phyloP scores from a whole-genome alignment of 2,797 vertebrate species.

The Pempheris klunzingeri region DNA sequence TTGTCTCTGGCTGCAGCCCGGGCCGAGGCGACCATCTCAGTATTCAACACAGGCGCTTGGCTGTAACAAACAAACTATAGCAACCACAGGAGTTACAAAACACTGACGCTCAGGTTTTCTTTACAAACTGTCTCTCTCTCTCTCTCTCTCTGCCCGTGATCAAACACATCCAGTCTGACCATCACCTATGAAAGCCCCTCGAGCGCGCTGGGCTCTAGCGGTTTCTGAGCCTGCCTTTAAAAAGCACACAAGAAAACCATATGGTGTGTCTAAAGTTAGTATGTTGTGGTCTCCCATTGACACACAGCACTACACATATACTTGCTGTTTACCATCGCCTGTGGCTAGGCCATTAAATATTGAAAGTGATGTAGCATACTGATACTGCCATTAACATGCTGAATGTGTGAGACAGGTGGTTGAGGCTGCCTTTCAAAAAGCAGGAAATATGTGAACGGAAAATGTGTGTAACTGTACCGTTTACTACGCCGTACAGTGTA shows the following conservation, averaged over 20 bases:
- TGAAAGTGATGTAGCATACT: slow-evolving; percentile 80
- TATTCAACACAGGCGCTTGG: slow-evolving; percentile 67
- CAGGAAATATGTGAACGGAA: slow-evolving; percentile 71
- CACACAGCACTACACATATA: slow-evolving; percentile 66
- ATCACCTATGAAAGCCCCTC: slow-evolving; percentile 61
- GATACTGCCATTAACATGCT: slow-evolving; percentile 78
- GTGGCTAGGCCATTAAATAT: slow-evolving; percentile 78
- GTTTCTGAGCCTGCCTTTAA: slow-evolving; percentile 73
- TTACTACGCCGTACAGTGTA: slow-evolving; percentile 71
- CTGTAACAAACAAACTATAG: slow-evolving; percentile 67
- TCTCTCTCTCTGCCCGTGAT: slow-evolving; percentile 15
- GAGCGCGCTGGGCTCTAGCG: slow-evolving; percentile 42
- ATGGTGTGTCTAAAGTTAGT: slow-evolving; percentile 82
- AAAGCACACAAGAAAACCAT: slow-evolving; percentile 83
- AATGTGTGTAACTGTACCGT: slow-evolving; percentile 68
- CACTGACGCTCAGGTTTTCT: slow-evolving; percentile 45
- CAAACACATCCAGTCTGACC: slow-evolving; percentile 46
- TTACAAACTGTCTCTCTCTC: slow-evolving; percentile 35
- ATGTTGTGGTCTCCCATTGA: slow-evolving; percentile 78
- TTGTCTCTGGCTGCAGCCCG: slow-evolving; percentile 57
- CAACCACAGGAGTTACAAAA: slow-evolving; percentile 60
- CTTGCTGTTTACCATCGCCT: slow-evolving; percentile 78
- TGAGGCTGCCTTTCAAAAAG: slow-evolving; percentile 69
- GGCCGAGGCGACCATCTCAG: slow-evolving; percentile 60
- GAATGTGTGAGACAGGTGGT: slow-evolving; percentile 83